phyloP scores from a whole-genome alignment of 2,113 vertebrate species.

The Athene cunicularia region DNA sequence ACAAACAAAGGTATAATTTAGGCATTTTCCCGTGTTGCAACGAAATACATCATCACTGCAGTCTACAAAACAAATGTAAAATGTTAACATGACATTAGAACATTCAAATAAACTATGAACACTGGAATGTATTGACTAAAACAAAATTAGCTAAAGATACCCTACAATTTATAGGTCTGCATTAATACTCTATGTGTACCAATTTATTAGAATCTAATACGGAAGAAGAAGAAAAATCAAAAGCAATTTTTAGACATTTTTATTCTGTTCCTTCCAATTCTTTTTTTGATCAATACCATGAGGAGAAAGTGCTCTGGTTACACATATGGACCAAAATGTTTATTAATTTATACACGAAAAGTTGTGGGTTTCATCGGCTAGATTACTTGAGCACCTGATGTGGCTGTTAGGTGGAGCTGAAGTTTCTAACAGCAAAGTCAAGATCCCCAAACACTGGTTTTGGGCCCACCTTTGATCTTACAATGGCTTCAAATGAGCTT shows the following conservation, averaged over 20 bases:
- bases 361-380: neutral
- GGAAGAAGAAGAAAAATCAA: neutral
- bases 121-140: neutral
- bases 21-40: constrained; percentile 89
- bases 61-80: constrained; percentile 73
- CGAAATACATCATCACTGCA: constrained; percentile 81
- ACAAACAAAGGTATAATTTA: constrained; percentile 83
- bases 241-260: neutral
- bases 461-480: neutral
- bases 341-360: neutral
- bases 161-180: neutral
- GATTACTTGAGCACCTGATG: neutral
- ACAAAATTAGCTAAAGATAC: neutral
- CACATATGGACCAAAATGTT: neutral
- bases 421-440: neutral
- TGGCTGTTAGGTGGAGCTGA: neutral
- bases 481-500: neutral
- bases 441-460: neutral
- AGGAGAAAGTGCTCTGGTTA: neutral
- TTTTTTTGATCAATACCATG: neutral
- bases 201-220: neutral
- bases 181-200: neutral
- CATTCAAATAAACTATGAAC: neutral
- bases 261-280: neutral
- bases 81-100: neutral